Base-by-base conservation (phyloP, 2,797 vertebrate genomes). In the Decapterus maruadsi region DNA sequence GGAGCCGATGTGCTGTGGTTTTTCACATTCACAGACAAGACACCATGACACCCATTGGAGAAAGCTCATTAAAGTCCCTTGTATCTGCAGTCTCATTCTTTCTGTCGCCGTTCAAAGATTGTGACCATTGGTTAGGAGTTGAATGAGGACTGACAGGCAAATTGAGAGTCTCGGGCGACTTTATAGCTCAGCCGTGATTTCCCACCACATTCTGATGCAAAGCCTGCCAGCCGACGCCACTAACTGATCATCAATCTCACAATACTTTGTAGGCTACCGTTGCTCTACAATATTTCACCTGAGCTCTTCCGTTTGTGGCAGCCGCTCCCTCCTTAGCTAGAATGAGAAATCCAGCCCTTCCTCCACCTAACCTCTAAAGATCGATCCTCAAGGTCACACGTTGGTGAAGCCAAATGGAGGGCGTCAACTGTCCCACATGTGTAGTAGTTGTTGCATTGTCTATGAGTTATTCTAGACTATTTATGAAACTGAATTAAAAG, bases 211-310 rank as follows among this genome's bases (percentile, higher is more conserved):
- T 79, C 50, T 64, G 66, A 58, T 63, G 60, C 42, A 62, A 68
- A 80, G 75, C 43, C 73, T 26, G 61, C 42, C 66, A 67, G 46
- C n/a, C 31, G n/a, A 46, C 63, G 29, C 1, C 60, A n/a, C 43
- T 6, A 45, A 56, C 57, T 10, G 69, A 70, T 64, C 61, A 86
- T 89, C 68, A 80, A 60, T 82, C 70, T 68, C 73, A 4, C 60
- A 31, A 14, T 40, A 48, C 54, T 81, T 63, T 75, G 59, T 48
- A 26, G 26, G 26, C 26, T 26, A 53, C 48, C 20, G 8, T 71
- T 19, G n/a, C 64, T 63, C 58, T 19, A n/a, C 75, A 63, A 74
- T 79, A 61, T 16, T 59, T 68, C 61, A 74, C 57, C 57, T 29
- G 29, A 80, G 56, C 26, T 50, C 42, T 54, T 80, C 12, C 42